Conservation (phyloP, 2,113 vertebrate species). For the Puntigrus tetrazona region DNA sequence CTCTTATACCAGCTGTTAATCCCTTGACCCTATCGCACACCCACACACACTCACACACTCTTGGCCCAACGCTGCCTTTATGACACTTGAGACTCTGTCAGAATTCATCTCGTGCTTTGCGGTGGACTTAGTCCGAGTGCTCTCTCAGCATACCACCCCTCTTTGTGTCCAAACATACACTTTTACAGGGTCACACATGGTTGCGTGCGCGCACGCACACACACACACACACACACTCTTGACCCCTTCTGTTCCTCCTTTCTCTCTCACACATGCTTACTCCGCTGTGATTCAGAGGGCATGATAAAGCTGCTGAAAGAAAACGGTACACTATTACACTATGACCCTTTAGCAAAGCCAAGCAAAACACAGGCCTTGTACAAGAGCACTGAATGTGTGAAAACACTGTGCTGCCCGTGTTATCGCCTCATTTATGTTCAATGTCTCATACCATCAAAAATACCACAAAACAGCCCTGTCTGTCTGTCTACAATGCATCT, state of each 20-base stretch:
- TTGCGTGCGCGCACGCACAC: conserved; percentile 10
- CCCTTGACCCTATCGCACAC: conserved; percentile 67
- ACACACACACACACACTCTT: conserved; percentile 57
- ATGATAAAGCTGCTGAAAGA: background rate
- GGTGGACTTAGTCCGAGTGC: conserved; percentile 37
- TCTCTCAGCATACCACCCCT: conserved; percentile 25
- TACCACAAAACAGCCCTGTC: background rate
- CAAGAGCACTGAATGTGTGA: background rate
- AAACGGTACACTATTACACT: background rate
- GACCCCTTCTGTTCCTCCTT: background rate
- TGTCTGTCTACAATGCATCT: background rate
- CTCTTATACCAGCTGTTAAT: conserved; percentile 60
- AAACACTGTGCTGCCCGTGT: background rate
- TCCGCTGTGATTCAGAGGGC: background rate
- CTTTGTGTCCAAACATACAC: conserved; percentile 35
- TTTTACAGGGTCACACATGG: conserved; percentile 28
- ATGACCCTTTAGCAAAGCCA: background rate
- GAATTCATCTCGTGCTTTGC: conserved; percentile 51
- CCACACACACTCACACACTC: conserved; percentile 42
- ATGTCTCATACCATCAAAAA: background rate
- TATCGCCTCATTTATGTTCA: conserved; percentile 23
- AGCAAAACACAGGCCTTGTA: background rate
- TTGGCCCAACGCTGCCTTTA: conserved; percentile 56
- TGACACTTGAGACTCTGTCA: conserved; percentile 66
- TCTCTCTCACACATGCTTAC: background rate